Evolutionary conservation across 2,888 invertebrate genomes (phyloP), one percentile per base, ranked within the genome.

Genomic region (Heliconius hortense): DNA sequence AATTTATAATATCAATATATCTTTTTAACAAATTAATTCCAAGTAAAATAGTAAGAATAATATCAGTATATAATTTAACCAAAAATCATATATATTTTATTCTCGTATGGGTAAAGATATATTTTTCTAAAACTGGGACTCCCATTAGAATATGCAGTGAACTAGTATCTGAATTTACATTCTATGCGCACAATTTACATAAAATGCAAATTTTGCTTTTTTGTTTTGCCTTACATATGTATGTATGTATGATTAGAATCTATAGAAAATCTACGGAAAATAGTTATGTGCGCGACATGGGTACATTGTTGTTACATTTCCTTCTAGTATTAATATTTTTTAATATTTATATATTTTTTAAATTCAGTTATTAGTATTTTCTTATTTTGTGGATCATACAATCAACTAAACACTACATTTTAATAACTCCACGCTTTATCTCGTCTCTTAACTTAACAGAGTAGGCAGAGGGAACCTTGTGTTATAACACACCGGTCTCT

Each of bases 121-220:
- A 28, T n/a, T 39, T 48, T 53, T 28, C 31, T 53, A 28, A 68
- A 68, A 68, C 28, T 28, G n/a, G 56, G 56, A 56, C 53, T n/a
- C 7, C 53, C 31, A 53, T 59, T 39, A 70, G 59, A 39, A 60
- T 60, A 35, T 60, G 18, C 60, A 24, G 28, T 68, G 10, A 53
- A 60, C 70, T 70, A 26, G 70, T 39, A 26, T 70, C 59, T 70
- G 59, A 70, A 70, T 70, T 70, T 70, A 60, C 70, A 70, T 70
- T 60, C 35, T 35, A 60, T 70, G 70, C 24, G 60, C 35, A n/a
- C 35, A 35, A 60, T 70, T 70, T 70, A 70, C 70, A 70, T 70
- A 70, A 60, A 39, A 59, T 70, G 70, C 70, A 60, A 70, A 60
- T 60, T 18, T 18, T 39, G 56, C 59, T 60, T 70, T 70, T 70